Percentiles rank a stretch among this genome's conserved stretches.
These are phyloP conservation scores for Callyntrura guangdongensis DNA, from an alignment of 2,888 invertebrate species.

Conservation along the genomic window DNA sequence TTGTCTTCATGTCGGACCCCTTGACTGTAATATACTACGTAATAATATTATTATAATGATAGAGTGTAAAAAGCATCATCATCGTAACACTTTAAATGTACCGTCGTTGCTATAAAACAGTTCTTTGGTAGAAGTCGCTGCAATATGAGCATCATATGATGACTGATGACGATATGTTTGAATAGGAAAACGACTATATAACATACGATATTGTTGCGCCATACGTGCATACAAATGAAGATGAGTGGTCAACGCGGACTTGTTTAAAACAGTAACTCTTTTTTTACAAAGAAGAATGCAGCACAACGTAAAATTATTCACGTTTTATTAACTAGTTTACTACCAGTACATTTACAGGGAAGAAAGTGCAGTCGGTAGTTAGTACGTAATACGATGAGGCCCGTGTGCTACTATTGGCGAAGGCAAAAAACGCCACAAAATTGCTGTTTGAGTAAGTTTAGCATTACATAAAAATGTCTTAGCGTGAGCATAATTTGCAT, in stretches of 20 bases:
- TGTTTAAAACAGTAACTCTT: not conserved
- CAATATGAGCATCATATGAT: not conserved
- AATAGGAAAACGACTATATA: not conserved
- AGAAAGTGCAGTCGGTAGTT: no score
- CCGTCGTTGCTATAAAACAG: conserved; percentile 9
- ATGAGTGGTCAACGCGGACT: conserved; percentile 26
- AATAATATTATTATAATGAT: conserved; percentile 43
- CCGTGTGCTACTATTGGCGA: not conserved
- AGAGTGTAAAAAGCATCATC: conserved; percentile 50
- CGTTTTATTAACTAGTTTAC: not conserved
- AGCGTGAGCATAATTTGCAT: not conserved
- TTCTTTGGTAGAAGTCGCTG: not conserved
- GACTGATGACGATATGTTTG: not conserved
- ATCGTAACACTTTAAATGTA: conserved; percentile 24
- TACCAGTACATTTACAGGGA: no score
- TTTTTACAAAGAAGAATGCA: not conserved
- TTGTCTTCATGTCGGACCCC: conserved; percentile 71
- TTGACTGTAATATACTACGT: conserved; percentile 62
- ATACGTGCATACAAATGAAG: conserved; percentile 23
- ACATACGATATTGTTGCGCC: not conserved
- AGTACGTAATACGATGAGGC: no score
- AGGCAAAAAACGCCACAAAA: not conserved
- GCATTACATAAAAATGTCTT: not conserved
- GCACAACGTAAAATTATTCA: not conserved
- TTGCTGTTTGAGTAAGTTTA: conserved; percentile 15